Evolutionary conservation across 2,797 vertebrate species (phyloP).

Genomic region (Sebastes hopkinsi): DNA sequence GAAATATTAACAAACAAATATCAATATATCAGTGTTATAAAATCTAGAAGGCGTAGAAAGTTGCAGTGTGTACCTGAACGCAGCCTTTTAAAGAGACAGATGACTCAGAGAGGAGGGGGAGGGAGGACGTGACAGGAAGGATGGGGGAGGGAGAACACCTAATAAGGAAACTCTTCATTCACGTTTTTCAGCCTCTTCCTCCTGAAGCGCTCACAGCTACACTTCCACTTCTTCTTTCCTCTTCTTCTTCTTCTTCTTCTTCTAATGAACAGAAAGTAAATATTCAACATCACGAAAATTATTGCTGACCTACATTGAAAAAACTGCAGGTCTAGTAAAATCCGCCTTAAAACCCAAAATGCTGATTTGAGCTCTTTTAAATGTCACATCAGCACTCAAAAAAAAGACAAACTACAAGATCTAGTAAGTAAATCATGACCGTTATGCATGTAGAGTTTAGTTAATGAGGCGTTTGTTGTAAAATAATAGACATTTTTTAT

Average conservation of each 20-base stretch:
- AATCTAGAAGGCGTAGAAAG: background rate
- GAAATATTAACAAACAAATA: background rate
- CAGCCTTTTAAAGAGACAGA: slow-evolving; percentile 70
- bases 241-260: background rate
- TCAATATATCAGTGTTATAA: background rate
- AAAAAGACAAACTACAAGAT: background rate
- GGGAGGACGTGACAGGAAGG: slow-evolving; percentile 53
- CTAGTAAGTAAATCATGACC: background rate
- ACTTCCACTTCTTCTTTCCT: slow-evolving; percentile 25
- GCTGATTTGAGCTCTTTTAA: background rate
- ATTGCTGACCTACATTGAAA: background rate
- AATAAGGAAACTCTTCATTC: slow-evolving; percentile 62
- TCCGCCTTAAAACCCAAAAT: background rate
- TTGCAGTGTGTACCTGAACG: slow-evolving; percentile 51
- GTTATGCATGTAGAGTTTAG: background rate
- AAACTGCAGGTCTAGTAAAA: background rate
- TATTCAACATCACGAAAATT: fast-evolving
- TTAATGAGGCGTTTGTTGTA: background rate
- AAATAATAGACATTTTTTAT: background rate
- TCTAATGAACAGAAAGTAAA: background rate
- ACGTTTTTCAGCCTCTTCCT: slow-evolving; percentile 35
- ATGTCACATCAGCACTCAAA: background rate
- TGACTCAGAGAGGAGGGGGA: slow-evolving; percentile 58
- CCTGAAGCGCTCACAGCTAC: slow-evolving; percentile 3
- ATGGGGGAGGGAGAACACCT: slow-evolving; percentile 47